Evolutionary conservation across 2,888 invertebrate genomes (phyloP), one percentile per base, ranked within the genome.

Genomic region (Argynnis bischoffii): DNA sequence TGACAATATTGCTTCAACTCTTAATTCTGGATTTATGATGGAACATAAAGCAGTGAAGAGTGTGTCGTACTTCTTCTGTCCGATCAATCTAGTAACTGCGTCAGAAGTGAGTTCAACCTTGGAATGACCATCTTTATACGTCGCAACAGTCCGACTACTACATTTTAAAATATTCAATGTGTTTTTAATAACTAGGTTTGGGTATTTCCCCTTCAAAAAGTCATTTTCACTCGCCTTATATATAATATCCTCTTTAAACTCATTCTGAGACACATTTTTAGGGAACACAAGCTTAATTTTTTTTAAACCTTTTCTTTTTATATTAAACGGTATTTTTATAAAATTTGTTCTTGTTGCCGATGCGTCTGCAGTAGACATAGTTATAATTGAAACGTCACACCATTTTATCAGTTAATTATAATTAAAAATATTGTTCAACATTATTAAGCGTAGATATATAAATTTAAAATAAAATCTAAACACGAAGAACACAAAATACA

Each of bases 61-160:
- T 0, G 77, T 77, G 26, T 89, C 85, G 60, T 89, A 92, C 50
- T 86, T 87, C 0, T 79, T 79, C 54, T 89, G 88, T 0, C 92
- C 92, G 0, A 92, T 87, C 0, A 88, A 15, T n/a, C 77, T 78
- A 0, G 81, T 78, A 0, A 91, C 69, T 26, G 75, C 77, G 3
- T 87, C 87, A 0, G 92, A 92, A 1, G 82, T 84, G 69, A 82
- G 81, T 55, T 85, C 82, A 4, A 72, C 18, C 1, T 75, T 66
- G 0, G 72, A 31, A 0, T 73, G 76, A 2, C 71, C 66, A 3
- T 69, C 73, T 5, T 70, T 74, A 54, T 79, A 88, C 15, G 76
- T 77, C 0, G 89, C 90, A 0, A 83, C 67, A 0, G 91, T 90
- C 0, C 77, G 69, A 72, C 83, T 80, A 0, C 76, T 75, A 5